Evolutionary conservation across 1,140 invertebrate genomes (phyloP).

Genomic region (Pachypeltis micranthus): DNA sequence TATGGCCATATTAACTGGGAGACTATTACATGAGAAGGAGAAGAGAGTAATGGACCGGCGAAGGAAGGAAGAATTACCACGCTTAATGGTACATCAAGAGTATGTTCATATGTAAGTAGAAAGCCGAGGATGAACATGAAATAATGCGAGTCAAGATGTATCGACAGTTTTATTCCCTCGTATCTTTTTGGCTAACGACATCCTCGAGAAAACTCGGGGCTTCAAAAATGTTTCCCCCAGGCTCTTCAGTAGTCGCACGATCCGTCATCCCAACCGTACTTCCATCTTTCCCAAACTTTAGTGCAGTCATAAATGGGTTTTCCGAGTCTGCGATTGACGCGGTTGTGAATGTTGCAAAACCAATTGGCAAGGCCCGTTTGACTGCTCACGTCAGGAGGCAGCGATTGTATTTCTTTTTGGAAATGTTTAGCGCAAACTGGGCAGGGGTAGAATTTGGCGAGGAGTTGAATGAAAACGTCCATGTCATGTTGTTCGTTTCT

Average conservation of each 20-base stretch:
- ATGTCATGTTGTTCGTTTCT: conserved; percentile 60
- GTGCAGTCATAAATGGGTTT: conserved; percentile 89
- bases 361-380: conserved; percentile 41
- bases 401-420: conserved; percentile 47
- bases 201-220: too few species aligned
- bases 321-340: conserved; percentile 80
- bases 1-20: too few species aligned
- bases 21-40: too few species aligned
- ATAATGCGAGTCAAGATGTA: too few species aligned
- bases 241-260: conserved; percentile 49
- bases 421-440: conserved; percentile 84
- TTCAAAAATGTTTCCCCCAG: too few species aligned
- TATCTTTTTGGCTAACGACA: too few species aligned
- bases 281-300: conserved; percentile 85
- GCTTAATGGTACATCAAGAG: too few species aligned
- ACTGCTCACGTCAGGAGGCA: not conserved
- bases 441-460: conserved; percentile 93
- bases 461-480: conserved; percentile 67
- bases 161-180: too few species aligned
- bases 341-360: conserved; percentile 90
- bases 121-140: too few species aligned
- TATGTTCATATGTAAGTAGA: too few species aligned
- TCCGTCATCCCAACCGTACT: conserved; percentile 88
- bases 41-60: too few species aligned
- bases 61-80: too few species aligned